Evolutionary conservation across 2,113 vertebrate genomes (phyloP).

Genomic region (Jaculus jaculus): DNA sequence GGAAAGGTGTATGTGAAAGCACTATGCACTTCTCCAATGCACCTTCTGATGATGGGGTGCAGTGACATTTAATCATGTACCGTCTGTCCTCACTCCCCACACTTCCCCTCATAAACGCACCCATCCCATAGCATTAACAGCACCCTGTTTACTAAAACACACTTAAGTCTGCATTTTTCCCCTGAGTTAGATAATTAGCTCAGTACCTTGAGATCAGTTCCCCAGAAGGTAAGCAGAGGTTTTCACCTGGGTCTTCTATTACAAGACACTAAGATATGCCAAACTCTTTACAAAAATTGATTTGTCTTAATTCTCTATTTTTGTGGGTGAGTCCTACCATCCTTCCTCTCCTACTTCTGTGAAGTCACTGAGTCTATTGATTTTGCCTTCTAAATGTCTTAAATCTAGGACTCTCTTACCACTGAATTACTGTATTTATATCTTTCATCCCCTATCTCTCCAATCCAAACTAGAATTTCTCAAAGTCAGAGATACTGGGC

Average conservation of each 20-base stretch:
- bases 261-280: neutral
- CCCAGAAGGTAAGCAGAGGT: neutral
- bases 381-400: neutral
- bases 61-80: neutral
- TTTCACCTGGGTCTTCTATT: neutral
- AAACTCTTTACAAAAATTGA: neutral
- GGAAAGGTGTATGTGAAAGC: neutral
- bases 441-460: neutral
- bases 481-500: neutral
- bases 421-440: neutral
- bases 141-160: neutral
- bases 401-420: neutral
- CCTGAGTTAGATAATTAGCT: no score
- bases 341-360: neutral
- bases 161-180: neutral
- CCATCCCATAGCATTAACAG: accelerated
- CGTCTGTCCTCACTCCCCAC: neutral
- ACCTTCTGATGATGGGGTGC: neutral
- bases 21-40: neutral
- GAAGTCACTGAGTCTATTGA: neutral
- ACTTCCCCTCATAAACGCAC: neutral
- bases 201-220: neutral
- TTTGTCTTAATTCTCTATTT: neutral
- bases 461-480: neutral
- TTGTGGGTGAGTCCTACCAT: neutral